These are phyloP conservation scores for Drosophila flavopinicola DNA, from an alignment of 2,888 invertebrate species.

Conservation along the genomic window DNA sequence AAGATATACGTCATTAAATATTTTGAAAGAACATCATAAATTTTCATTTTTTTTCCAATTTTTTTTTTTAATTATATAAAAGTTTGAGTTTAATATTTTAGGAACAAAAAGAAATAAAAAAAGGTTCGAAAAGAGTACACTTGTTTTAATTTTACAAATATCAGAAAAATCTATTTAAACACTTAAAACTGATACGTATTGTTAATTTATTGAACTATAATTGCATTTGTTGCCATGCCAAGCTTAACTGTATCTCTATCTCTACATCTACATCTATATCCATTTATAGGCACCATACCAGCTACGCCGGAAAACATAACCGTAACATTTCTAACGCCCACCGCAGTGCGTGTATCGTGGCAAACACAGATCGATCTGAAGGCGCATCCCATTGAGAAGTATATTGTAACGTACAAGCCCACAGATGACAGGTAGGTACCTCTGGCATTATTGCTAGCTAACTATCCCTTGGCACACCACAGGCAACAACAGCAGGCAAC, in stretches of 20 bases:
- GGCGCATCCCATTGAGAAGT: slow-evolving; percentile 89
- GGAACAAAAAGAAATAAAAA: too few species aligned
- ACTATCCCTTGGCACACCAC: neutral
- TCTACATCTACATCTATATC: slow-evolving; percentile 1
- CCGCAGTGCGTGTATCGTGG: slow-evolving; percentile 94
- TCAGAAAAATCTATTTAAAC: too few species aligned
- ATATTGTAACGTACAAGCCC: slow-evolving; percentile 95
- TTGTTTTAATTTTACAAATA: too few species aligned
- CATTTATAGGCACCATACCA: slow-evolving; percentile 89
- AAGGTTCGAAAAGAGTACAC: too few species aligned
- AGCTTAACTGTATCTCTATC: neutral
- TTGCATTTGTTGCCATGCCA: slow-evolving; percentile 3
- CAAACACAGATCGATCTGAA: slow-evolving; percentile 90
- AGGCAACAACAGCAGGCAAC: too few species aligned
- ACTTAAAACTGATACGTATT: too few species aligned
- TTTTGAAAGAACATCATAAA: too few species aligned
- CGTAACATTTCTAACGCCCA: slow-evolving; percentile 93
- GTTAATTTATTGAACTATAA: too few species aligned
- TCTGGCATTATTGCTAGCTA: slow-evolving; percentile 38
- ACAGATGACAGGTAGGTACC: slow-evolving; percentile 93
- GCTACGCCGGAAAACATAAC: slow-evolving; percentile 94
- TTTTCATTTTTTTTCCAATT: too few species aligned
- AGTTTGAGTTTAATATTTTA: too few species aligned
- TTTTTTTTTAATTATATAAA: too few species aligned
- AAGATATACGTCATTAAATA: too few species aligned